Percentiles rank a stretch among this genome's conserved stretches.
Conservation (phyloP, 2,113 vertebrate species). For the Antigone vipio region DNA sequence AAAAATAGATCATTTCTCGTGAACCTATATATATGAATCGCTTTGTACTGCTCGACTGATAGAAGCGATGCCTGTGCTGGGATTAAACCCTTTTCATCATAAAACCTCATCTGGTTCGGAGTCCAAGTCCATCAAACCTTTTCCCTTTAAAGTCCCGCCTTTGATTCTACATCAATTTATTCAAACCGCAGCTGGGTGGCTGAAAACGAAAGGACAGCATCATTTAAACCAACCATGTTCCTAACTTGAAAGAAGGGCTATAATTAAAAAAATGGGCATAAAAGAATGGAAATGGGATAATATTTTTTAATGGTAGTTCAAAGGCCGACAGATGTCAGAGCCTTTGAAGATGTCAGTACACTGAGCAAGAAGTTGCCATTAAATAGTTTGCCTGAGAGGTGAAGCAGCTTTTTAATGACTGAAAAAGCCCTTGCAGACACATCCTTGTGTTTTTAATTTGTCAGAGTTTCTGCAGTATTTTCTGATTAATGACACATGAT, state of each 20-base stretch:
- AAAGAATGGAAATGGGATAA: conserved; percentile 90
- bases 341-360: conserved; percentile 86
- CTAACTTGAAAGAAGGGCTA: conserved; percentile 87
- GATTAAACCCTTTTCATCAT: conserved; percentile 99
- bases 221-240: conserved; percentile 88
- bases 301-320: conserved; percentile 89
- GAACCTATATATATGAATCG: conserved; percentile 87
- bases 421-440: conserved; percentile 80
- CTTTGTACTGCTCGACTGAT: conserved; percentile 93
- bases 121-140: conserved; percentile 97
- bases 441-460: conserved; percentile 85
- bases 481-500: conserved; percentile 84
- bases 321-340: conserved; percentile 92
- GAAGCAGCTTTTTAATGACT: conserved; percentile 80
- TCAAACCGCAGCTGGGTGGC: conserved; percentile 95
- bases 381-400: conserved; percentile 81
- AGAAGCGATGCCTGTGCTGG: conserved; percentile 93
- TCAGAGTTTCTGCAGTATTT: conserved; percentile 81
- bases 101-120: conserved; percentile 98
- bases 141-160: conserved; percentile 95
- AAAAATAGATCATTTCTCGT: conserved; percentile 84
- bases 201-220: conserved; percentile 87
- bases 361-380: conserved; percentile 78
- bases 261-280: conserved; percentile 98
- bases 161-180: conserved; percentile 97